phyloP scores from a whole-genome alignment of 1,140 invertebrate genomes.

The Ganaspis sp. region DNA sequence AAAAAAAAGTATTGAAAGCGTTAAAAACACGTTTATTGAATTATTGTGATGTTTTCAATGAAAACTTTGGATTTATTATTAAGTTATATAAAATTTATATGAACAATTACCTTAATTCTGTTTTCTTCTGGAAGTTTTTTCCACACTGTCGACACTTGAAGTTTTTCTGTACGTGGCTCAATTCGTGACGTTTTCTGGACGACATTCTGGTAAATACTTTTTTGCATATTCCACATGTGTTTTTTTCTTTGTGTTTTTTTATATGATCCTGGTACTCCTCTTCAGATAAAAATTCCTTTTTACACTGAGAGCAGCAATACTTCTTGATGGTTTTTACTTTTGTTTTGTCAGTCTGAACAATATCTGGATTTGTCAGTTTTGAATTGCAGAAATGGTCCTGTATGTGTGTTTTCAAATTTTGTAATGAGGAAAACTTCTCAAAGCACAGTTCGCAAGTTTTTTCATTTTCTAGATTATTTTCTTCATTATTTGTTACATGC shows the following conservation, averaged over 20 bases:
- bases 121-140: background rate
- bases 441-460: slow-evolving; percentile 52
- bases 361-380: background rate
- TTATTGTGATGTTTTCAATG: too few relatives aligned
- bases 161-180: background rate
- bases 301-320: slow-evolving; percentile 27
- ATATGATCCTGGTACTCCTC: slow-evolving; percentile 11
- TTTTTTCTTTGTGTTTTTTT: slow-evolving; percentile 34
- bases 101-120: slow-evolving; percentile 10
- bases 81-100: background rate
- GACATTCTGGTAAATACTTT: slow-evolving; percentile 51
- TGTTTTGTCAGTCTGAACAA: background rate
- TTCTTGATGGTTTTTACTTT: background rate
- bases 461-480: slow-evolving; percentile 19
- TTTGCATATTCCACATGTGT: slow-evolving; percentile 52
- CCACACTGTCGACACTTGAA: background rate
- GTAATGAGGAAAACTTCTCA: slow-evolving; percentile 40
- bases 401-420: slow-evolving; percentile 49
- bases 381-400: slow-evolving; percentile 41
- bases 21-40: background rate
- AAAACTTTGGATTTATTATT: too few relatives aligned
- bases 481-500: background rate
- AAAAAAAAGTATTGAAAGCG: too few relatives aligned
- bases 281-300: slow-evolving; percentile 28
- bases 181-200: background rate